phyloP scores from a whole-genome alignment of 2,797 vertebrate genomes.

The Cuniculus paca region DNA sequence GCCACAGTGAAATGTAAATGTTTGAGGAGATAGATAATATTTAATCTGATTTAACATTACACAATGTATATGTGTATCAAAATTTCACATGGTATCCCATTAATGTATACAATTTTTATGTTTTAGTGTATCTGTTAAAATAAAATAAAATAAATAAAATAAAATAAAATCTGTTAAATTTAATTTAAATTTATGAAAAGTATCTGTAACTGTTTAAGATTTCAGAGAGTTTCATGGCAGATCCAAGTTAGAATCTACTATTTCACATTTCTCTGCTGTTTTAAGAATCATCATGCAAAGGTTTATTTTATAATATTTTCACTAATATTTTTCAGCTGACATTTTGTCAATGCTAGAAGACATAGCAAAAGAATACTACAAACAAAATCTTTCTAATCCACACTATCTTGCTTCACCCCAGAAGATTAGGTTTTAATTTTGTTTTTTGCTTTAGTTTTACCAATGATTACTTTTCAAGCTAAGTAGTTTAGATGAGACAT shows the following conservation, averaged over 20 bases:
- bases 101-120: neutral
- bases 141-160: too few species aligned
- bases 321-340: neutral
- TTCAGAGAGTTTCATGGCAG: neutral
- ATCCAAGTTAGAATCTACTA: neutral
- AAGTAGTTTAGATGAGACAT: constrained; percentile 62
- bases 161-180: too few species aligned
- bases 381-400: constrained; percentile 3
- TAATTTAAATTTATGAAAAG: neutral
- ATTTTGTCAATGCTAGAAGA: neutral
- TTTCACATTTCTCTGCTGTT: neutral
- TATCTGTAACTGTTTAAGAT: neutral
- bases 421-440: constrained; percentile 71
- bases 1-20: neutral
- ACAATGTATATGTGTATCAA: neutral
- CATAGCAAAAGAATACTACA: constrained; percentile 19
- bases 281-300: neutral
- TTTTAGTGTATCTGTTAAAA: neutral
- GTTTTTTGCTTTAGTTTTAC: constrained; percentile 73
- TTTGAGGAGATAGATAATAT: neutral
- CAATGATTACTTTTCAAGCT: constrained; percentile 67
- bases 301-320: constrained; percentile 47
- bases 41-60: neutral
- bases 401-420: neutral
- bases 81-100: neutral